Evolutionary conservation across 1,140 invertebrate species (phyloP).

Genomic region (Conus betulinus): DNA sequence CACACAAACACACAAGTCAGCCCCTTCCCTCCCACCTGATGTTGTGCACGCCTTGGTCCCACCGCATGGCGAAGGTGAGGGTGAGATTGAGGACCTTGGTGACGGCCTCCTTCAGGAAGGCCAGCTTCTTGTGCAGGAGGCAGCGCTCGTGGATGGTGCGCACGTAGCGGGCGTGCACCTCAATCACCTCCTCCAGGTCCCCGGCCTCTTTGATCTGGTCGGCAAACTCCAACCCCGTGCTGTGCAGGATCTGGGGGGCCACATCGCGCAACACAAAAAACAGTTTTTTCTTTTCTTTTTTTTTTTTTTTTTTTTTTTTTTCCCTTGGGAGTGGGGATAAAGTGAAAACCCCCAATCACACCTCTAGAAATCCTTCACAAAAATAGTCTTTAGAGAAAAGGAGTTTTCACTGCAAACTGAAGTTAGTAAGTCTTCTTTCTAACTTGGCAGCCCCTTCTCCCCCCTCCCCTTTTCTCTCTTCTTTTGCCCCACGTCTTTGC

Average conservation of each 20-base stretch:
- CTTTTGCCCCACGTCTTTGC: no score
- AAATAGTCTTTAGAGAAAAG: no score
- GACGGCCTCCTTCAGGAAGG: constrained; percentile 65
- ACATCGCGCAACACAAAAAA: neutral
- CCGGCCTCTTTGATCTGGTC: constrained; percentile 74
- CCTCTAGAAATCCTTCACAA: no score
- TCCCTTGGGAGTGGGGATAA: no score
- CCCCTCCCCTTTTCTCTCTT: no score
- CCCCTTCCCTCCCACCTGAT: constrained; percentile 54
- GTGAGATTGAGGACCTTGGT: constrained; percentile 66
- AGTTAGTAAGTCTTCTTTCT: no score
- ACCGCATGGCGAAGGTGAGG: constrained; percentile 60
- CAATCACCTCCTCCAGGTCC: constrained; percentile 76
- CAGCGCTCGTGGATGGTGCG: constrained; percentile 67
- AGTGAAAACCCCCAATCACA: no score
- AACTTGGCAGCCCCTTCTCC: no score
- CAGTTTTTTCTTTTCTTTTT: neutral
- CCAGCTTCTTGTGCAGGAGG: constrained; percentile 65
- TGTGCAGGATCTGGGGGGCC: constrained; percentile 76
- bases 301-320: neutral
- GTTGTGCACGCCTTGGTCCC: constrained; percentile 66
- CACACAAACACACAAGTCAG: neutral
- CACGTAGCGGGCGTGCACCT: constrained; percentile 64
- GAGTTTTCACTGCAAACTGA: no score
- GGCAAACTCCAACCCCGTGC: constrained; percentile 77